Evolutionary conservation across 2,113 vertebrate genomes (phyloP).

Genomic region (Aegotheles bennettii): DNA sequence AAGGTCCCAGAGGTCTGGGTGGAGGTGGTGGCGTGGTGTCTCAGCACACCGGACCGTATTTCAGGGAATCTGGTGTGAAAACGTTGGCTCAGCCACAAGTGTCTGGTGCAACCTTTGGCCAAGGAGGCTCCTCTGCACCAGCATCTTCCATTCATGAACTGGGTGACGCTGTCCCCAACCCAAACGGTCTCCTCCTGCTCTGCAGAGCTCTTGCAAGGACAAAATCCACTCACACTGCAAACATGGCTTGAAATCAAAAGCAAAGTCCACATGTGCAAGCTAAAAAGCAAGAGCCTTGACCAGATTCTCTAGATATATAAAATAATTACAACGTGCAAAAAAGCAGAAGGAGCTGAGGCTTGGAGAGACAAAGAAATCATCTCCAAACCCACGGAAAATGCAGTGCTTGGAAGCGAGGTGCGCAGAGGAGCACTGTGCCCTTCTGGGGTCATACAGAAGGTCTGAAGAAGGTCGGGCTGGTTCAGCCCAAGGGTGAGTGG

Average conservation of each 20-base stretch:
- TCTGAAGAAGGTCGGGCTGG: not conserved
- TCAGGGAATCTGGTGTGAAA: not conserved
- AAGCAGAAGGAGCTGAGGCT: not conserved
- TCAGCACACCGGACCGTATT: accelerated
- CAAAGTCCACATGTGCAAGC: not conserved
- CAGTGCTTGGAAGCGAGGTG: not conserved
- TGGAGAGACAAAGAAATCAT: not conserved
- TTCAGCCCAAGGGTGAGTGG: not conserved
- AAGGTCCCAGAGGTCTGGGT: not conserved
- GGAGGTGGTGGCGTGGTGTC: not conserved
- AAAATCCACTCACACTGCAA: not conserved
- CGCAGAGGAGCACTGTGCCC: not conserved
- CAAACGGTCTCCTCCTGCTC: not conserved
- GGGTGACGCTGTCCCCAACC: accelerated
- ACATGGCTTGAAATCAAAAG: not conserved
- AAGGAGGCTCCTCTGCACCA: accelerated
- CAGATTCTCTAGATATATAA: not conserved
- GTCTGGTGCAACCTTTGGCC: not conserved
- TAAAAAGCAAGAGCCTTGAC: not conserved
- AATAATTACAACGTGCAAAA: not conserved
- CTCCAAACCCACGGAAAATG: not conserved
- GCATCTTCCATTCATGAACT: accelerated
- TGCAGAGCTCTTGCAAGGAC: not conserved
- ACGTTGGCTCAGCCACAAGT: not conserved
- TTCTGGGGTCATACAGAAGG: not conserved